These are phyloP conservation scores for Virgularia gustaviana DNA, from an alignment of 92 coral and sea anemone species.

Conservation along the genomic window DNA sequence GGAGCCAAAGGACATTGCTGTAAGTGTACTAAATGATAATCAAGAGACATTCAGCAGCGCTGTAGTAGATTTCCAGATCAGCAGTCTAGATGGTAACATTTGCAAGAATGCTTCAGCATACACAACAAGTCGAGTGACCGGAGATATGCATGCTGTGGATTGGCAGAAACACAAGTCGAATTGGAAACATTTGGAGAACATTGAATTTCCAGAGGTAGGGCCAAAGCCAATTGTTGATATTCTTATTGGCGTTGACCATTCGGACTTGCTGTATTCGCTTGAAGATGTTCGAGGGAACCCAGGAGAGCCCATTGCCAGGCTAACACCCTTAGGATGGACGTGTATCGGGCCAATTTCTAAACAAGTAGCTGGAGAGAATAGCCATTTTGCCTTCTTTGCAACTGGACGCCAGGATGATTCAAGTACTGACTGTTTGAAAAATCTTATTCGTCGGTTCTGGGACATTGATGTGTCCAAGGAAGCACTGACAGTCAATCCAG, in stretches of 20 bases:
- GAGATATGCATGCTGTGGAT: conserved; percentile 40
- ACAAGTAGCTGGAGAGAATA: not conserved
- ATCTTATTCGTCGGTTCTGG: conserved; percentile 9
- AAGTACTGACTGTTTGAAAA: not conserved
- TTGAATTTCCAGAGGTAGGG: conserved; percentile 30
- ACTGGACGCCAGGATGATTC: not conserved
- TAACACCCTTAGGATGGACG: conserved; percentile 46
- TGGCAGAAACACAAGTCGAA: conserved; percentile 33
- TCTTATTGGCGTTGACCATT: conserved; percentile 40
- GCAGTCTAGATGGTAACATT: conserved; percentile 4
- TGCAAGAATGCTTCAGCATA: conserved; percentile 36
- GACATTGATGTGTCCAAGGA: conserved; percentile 23
- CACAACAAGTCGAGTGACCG: conserved; percentile 41
- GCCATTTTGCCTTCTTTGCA: not conserved
- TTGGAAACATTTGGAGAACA: conserved; percentile 41
- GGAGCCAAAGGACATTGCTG: conserved; percentile 35
- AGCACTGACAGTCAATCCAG: conserved; percentile 18
- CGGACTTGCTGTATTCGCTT: conserved; percentile 32
- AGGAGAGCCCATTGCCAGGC: conserved; percentile 44
- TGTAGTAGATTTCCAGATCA: not conserved
- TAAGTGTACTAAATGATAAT: conserved; percentile 39
- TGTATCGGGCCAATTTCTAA: conserved; percentile 17
- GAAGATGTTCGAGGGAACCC: conserved; percentile 32
- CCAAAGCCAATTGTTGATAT: conserved; percentile 39
- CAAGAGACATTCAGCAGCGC: not conserved